Base-by-base conservation (phyloP, 2,113 vertebrate genomes). In the Anolis carolinensis region DNA sequence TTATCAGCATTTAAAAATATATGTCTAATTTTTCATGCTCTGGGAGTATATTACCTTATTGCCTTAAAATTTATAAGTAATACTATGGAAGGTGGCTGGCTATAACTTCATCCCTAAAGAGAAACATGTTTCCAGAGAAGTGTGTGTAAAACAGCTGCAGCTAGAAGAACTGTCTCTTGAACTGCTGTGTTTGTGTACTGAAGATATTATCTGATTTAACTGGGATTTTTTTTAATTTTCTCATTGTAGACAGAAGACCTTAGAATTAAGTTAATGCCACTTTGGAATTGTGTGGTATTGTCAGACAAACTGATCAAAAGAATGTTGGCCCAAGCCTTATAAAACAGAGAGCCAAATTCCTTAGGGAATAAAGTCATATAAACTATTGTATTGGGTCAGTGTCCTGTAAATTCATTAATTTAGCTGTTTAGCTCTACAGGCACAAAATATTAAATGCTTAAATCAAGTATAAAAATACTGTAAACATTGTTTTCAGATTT, bases 1-100 rank as follows among this genome's bases (percentile, higher is more conserved):
- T 91, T 95, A 93, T 94, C 90, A 89, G 23, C 16, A 72, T 88
- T 91, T 78, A 79, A 68, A 90, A 95, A 91, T 39, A n/a, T 27
- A 30, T 89, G 79, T 87, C 2, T 32, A 55, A 18, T 36, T 83
- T 89, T 82, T 79, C 90, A 93, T 79, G 48, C 77, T 92, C 79
- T 0, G 0, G 82, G 81, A 0, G 0, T 0, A 81, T 92, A 85
- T 71, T 74, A 36, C 48, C 89, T 94, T 93, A 94, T 94, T 88
- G 0, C 52, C 63, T 84, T 52, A 36, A 79, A 71, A 32, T 59
- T 78, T 48, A 91, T 90, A 86, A 3, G 5, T 92, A 89, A 92
- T 89, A 82, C 87, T 91, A 84, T 73, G 85, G 90, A 86, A 88
- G 85, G 87, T 70, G 68, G 82, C 50, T 50, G 13, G 36, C n/a